Evolutionary conservation across 2,888 invertebrate species (phyloP), one percentile per base, ranked within the genome.

Genomic region (Litoditis marina): DNA sequence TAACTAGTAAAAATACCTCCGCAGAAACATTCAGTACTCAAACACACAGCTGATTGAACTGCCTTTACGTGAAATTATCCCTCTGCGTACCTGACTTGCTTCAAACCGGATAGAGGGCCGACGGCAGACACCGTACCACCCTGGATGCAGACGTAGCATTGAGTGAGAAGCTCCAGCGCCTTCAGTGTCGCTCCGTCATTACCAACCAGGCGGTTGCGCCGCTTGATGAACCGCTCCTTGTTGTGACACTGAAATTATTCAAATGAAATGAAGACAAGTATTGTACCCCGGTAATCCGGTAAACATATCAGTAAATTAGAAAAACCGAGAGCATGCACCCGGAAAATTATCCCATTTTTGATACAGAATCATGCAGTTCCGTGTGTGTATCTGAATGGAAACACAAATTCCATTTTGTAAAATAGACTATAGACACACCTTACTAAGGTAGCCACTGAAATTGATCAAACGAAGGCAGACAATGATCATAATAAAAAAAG

Each of bases 121-220:
- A 99, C 86, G 0, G 92, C 91, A 16, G 96, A 88, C 0, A 99
- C 96, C 11, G 98, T 98, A 81, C 92, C 92, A 4, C 98, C 98
- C 56, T 79, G 81, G 44, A 81, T 95, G 57, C 94, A 86, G 0
- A 98, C 91, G 85, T 96, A 96, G 84, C 96, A 98, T 81, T 91
- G 90, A 0, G 96, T 96, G 52, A 99, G 85, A 58, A 98, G 84
- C 84, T 99, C 96, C 69, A 99, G 91, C 0, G 96, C 87, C 84
- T 96, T 96, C 11, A 98, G 86, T 0, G 96, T 98, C 13, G 94
- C 92, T n/a, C 96, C 96, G 84, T 94, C 92, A 0, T 95, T 93
- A 0, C 98, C 98, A 72, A 99, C 92, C 0, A 98, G 85, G 31
- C 98, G 87, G 83, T 95, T 93, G 19, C 98, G 86, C 75, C 98